Base-by-base conservation (phyloP, 2,888 invertebrate species). In the Ophion costatus region DNA sequence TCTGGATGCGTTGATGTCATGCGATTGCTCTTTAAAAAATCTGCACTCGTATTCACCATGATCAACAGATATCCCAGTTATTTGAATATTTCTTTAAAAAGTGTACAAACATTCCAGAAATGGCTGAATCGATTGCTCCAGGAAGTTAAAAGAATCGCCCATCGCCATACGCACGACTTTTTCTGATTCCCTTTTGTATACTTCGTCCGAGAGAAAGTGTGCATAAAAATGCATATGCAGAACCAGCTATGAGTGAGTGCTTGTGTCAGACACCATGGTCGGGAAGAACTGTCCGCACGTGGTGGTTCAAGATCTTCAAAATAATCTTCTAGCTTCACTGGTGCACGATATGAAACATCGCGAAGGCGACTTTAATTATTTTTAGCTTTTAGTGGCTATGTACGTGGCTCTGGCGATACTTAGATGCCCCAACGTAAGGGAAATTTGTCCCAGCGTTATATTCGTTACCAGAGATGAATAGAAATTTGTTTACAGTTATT, bases 361-460 rank as follows among this genome's bases (percentile, higher is more conserved):
- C 78, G 14, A 78, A 29, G 10, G 69, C 14, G 69, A 78, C 69
- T 61, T 61, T 33, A 45, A 69, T 69, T 78, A 78, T 78, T 78
- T 78, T 78, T 78, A 78, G 78, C 69, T 29, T 61, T 69, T 51
- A 78, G 45, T 45, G 11, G 17, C 51, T 24, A 24, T 10, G 1
- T 10, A 56, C 56, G 64, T 57, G 67, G 7, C 6, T 38, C 0
- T 22, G 7, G 38, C 45, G 64, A 11, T 76, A 22, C 22, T 14
- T 66, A 56, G 20, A 64, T 14, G 7, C 4, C 33, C 45, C 22
- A 66, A 20, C 17, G 17, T 7, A 20, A 71, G 10, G 14, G 33
- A 66, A 38, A 56, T 2, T 59, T 59, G 14, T 73, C 11, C 14
- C 42, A 20, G 20, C 11, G 57, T 17, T 20, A 71, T n/a, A 4